A percentile compares a stretch with the other conserved stretches of the same genome.
phyloP scores from a whole-genome alignment of 2,888 invertebrate species.

The Nasonovia ribisnigri region DNA sequence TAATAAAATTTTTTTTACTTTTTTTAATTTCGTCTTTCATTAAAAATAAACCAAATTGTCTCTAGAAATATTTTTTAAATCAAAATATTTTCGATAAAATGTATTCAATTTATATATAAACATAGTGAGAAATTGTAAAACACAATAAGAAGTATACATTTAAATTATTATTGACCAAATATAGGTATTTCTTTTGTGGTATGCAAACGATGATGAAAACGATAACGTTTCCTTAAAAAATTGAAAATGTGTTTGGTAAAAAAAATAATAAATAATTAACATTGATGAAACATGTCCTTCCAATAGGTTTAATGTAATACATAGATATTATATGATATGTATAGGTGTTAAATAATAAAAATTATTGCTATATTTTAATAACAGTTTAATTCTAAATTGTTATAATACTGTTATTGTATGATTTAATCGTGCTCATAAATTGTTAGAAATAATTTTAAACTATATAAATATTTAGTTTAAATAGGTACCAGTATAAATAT shows the following conservation, averaged over 20 bases:
- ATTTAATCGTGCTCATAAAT: neutral
- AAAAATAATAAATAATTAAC: neutral
- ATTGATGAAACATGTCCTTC: neutral
- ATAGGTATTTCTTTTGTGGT: neutral
- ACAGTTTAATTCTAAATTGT: neutral
- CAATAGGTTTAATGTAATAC: neutral
- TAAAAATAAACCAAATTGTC: neutral
- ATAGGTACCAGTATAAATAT: neutral
- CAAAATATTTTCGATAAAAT: neutral
- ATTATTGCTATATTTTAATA: neutral
- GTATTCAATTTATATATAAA: neutral
- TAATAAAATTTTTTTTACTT: neutral
- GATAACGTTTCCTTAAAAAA: neutral
- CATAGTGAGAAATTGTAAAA: neutral
- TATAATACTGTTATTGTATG: neutral
- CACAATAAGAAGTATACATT: neutral
- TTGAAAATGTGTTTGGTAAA: neutral
- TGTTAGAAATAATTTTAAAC: neutral
- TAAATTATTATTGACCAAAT: neutral
- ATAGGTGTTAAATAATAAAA: neutral
- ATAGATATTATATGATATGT: neutral
- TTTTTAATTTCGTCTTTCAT: neutral
- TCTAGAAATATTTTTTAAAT: neutral
- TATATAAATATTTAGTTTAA: neutral
- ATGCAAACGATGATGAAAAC: neutral